These are phyloP conservation scores for Spodoptera exigua DNA, from an alignment of 2,888 invertebrate species.

Conservation along the genomic window DNA sequence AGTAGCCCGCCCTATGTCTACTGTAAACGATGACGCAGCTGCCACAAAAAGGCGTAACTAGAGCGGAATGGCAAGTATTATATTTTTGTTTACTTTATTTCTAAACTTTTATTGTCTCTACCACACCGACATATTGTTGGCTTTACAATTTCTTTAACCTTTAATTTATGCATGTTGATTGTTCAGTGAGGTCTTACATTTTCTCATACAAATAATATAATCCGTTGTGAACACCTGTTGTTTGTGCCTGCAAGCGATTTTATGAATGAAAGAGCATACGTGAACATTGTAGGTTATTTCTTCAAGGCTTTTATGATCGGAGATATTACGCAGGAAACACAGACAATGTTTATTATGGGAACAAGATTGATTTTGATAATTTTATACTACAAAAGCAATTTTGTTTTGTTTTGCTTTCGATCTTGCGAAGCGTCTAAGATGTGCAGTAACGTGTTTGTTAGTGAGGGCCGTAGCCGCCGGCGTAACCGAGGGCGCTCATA, in stretches of 20 bases:
- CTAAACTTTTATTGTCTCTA: constrained; percentile 1
- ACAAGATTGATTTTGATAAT: background rate
- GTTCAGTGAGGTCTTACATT: constrained; percentile 2
- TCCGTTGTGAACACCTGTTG: constrained; percentile 30
- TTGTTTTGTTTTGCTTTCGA: constrained; percentile 2
- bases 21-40: constrained; percentile 83
- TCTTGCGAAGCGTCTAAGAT: constrained; percentile 29
- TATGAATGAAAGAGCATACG: constrained; percentile 20
- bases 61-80: constrained; percentile 49
- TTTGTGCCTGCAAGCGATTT: constrained; percentile 24
- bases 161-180: constrained; percentile 5
- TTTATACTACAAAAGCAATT: background rate
- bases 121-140: background rate
- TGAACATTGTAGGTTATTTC: constrained; percentile 1
- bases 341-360: background rate
- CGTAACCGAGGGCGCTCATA: constrained; percentile 76
- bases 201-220: constrained; percentile 19
- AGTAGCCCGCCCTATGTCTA: constrained; percentile 90
- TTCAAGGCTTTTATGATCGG: constrained; percentile 14
- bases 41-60: constrained; percentile 74
- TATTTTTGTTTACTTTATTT: constrained; percentile 38
- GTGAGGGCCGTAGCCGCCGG: constrained; percentile 64
- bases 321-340: background rate
- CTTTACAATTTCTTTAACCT: background rate
- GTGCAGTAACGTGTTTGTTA: constrained; percentile 64